phyloP scores from a whole-genome alignment of 2,113 vertebrate genomes.

The Eulemur macaco region DNA sequence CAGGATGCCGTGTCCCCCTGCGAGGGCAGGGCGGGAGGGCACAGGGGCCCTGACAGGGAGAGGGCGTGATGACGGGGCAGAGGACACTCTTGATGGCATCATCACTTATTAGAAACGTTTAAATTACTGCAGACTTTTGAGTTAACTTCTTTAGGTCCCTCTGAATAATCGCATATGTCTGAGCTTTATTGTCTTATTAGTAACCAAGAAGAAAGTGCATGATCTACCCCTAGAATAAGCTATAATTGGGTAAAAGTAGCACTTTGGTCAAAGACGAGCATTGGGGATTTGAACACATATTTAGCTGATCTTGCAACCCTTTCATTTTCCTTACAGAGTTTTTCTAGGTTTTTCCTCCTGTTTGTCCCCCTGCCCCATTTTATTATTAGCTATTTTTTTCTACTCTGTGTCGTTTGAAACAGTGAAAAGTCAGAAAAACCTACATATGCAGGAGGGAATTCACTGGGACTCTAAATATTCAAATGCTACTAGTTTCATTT shows the following conservation, averaged over 20 bases:
- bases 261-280: neutral
- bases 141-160: neutral
- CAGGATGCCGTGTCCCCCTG: neutral
- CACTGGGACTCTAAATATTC: accelerated
- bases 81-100: accelerated
- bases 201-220: too few species aligned
- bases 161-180: accelerated
- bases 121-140: neutral
- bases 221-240: too few species aligned
- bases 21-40: neutral
- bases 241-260: neutral
- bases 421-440: neutral
- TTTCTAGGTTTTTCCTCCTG: neutral
- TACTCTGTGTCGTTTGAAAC: neutral
- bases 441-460: too few species aligned
- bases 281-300: accelerated
- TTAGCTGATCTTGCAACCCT: neutral
- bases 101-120: neutral
- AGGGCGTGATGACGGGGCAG: accelerated
- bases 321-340: neutral
- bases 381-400: neutral
- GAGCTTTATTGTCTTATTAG: accelerated
- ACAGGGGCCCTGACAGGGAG: neutral
- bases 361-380: too few species aligned
- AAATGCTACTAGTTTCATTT: accelerated